phyloP scores from a whole-genome alignment of 2,797 vertebrate species.

The Gadopsis bispinosus region DNA sequence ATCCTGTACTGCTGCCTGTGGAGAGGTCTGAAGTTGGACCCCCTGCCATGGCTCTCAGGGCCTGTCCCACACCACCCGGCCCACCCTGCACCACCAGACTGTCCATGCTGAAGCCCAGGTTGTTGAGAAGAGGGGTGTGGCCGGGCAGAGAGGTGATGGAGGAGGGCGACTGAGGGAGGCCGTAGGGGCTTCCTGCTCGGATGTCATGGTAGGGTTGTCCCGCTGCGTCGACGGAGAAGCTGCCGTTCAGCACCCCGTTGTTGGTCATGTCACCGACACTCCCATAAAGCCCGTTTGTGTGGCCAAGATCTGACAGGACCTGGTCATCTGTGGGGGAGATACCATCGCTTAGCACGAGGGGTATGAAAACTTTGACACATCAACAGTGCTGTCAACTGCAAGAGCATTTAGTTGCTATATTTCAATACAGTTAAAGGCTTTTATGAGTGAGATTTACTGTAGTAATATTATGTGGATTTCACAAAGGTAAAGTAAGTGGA shows the following conservation, averaged over 20 bases:
- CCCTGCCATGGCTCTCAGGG: constrained; percentile 93
- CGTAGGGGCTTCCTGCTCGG: constrained; percentile 93
- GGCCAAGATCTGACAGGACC: constrained; percentile 95
- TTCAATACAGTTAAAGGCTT: constrained; percentile 76
- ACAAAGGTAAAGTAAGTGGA: constrained; percentile 39
- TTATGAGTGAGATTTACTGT: constrained; percentile 67
- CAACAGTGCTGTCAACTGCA: constrained; percentile 31
- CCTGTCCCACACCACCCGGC: constrained; percentile 91
- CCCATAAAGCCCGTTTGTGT: constrained; percentile 91
- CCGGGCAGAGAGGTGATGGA: constrained; percentile 94
- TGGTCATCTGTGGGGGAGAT: constrained; percentile 90
- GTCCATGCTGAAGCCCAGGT: constrained; percentile 95
- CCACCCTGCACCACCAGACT: constrained; percentile 89
- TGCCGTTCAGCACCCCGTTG: constrained; percentile 89
- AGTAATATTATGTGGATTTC: constrained; percentile 43
- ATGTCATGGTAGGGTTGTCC: constrained; percentile 96
- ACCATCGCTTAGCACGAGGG: constrained; percentile 46
- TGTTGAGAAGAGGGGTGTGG: constrained; percentile 94
- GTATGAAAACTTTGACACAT: constrained; percentile 49
- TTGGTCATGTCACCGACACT: constrained; percentile 89
- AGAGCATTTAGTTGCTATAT: constrained; percentile 64
- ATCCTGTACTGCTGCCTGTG: constrained; percentile 97
- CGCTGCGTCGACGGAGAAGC: constrained; percentile 91
- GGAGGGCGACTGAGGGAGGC: constrained; percentile 95
- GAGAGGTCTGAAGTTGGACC: constrained; percentile 98